Base-by-base conservation (phyloP, 2,888 invertebrate species). In the Phalangium opilio region DNA sequence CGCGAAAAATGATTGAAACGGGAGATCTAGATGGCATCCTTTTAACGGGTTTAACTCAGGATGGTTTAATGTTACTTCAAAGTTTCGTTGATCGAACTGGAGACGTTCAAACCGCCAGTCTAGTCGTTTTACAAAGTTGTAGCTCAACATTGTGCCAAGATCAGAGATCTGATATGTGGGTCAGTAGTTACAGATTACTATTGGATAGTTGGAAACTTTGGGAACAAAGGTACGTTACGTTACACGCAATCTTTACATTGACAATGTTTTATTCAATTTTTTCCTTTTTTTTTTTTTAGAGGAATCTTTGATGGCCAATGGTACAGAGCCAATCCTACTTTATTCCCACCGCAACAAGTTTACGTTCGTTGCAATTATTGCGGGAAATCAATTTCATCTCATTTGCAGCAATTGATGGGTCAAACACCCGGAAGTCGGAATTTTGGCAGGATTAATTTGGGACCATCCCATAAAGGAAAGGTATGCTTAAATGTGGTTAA, bases 341-440 rank as follows among this genome's bases (percentile, higher is more conserved):
- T 57, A 58, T 57, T 52, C 20, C 60, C 61, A 10, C 62, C 63
- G 3, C 64, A 67, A 55, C 72, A 69, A 62, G 80, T 85, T 33
- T 83, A 78, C 62, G 78, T 91, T 48, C 81, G 86, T 4, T 95
- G 95, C 68, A 87, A 85, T 62, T 95, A 87, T 70, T 95, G 93
- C 70, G 86, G 89, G 44, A 91, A 91, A 70, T 83, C 84, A 53
- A 83, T 93, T 55, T 83, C 84, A 1, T 80, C 82, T 52, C 76
- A 42, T n/a, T 34, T 51, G 15, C 49, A 47, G 19, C 27, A 27
- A 8, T 27, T 27, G 8, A 27, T 27, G 27, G n/a, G n/a, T n/a
- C 8, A 27, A 4, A 27, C 27, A 27, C 27, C 27, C 27, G 27
- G 27, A 8, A 27, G 8, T 27, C 27, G 27, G 8, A 27, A 8